phyloP scores from a whole-genome alignment of 2,113 vertebrate genomes.

The Hippoglossus stenolepis region DNA sequence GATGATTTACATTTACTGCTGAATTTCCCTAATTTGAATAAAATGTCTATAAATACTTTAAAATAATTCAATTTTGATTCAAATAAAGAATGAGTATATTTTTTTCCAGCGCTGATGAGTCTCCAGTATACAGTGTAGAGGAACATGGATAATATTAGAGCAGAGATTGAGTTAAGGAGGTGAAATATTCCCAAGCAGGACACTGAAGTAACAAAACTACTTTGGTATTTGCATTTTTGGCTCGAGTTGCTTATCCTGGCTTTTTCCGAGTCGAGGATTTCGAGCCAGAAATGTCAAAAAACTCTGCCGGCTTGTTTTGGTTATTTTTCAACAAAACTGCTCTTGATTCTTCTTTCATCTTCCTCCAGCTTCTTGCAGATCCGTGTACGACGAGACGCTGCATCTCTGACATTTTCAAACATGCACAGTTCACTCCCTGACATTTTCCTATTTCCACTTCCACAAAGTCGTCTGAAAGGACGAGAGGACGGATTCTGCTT shows the following conservation, averaged over 20 bases:
- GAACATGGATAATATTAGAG: not conserved
- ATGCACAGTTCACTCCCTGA: constrained; percentile 31
- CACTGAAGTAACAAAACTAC: not conserved
- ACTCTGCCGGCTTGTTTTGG: not conserved
- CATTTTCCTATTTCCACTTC: constrained; percentile 34
- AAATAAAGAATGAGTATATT: no score
- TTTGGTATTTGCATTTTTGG: constrained; percentile 38
- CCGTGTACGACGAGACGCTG: not conserved
- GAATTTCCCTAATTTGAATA: no score
- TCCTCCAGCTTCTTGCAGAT: constrained; percentile 9
- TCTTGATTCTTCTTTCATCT: constrained; percentile 36
- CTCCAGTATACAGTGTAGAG: no score
- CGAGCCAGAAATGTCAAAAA: constrained; percentile 17
- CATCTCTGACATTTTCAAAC: constrained; percentile 49
- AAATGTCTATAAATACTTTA: no score
- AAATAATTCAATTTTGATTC: no score
- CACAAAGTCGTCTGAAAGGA: constrained; percentile 49
- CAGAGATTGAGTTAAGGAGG: not conserved
- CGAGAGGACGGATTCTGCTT: constrained; percentile 25
- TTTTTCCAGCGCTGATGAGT: no score
- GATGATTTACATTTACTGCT: no score
- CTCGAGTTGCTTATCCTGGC: not conserved
- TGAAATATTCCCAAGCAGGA: not conserved
- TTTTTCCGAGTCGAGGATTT: not conserved
- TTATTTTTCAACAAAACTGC: constrained; percentile 13